Evolutionary conservation across 2,113 vertebrate species (phyloP).

Genomic region (Hipposideros armiger): DNA sequence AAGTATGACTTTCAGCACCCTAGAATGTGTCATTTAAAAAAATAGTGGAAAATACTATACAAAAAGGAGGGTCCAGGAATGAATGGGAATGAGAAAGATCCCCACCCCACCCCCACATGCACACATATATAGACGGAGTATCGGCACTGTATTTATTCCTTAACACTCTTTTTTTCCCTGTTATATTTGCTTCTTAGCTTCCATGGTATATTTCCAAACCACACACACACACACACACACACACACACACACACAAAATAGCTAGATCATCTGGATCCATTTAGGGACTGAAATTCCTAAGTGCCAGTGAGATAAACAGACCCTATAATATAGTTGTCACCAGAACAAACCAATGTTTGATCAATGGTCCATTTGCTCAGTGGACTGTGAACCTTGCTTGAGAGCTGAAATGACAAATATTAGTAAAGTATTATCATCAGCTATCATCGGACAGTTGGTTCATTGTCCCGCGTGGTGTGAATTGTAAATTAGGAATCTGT

Average conservation of each 20-base stretch:
- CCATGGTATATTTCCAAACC: background rate
- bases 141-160: background rate
- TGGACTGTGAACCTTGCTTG: conserved; percentile 78
- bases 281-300: conserved; percentile 81
- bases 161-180: background rate
- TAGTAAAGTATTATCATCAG: conserved; percentile 81
- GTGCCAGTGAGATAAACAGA: conserved; percentile 81
- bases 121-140: background rate
- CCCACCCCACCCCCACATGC: background rate
- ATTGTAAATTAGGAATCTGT: conserved; percentile 73
- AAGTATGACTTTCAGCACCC: background rate
- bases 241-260: background rate
- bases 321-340: conserved; percentile 81
- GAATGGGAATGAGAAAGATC: background rate
- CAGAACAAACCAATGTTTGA: conserved; percentile 85
- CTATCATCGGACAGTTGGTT: conserved; percentile 73
- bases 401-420: conserved; percentile 81
- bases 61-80: background rate
- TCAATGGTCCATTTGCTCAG: conserved; percentile 81
- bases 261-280: conserved; percentile 79
- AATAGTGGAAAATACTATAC: background rate
- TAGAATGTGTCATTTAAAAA: conserved; percentile 9
- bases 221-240: background rate
- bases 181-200: conserved; percentile 13
- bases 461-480: conserved; percentile 69